A percentile compares a stretch with the other conserved stretches of the same genome.
Evolutionary conservation across 2,888 invertebrate species (phyloP).

Genomic region (Pinctada fucata): DNA sequence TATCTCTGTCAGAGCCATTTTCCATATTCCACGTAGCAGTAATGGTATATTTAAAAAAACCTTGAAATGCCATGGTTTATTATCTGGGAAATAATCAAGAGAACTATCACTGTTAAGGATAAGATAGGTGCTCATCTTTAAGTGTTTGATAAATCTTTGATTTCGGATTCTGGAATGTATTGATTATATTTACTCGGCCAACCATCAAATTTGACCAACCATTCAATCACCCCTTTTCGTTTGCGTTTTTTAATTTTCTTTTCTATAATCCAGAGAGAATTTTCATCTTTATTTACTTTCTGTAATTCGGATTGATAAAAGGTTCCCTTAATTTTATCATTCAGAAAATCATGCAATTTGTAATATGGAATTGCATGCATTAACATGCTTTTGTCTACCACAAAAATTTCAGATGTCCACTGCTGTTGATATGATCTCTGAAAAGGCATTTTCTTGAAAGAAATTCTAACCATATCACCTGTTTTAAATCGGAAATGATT

Average conservation of each 20-base stretch:
- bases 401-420: constrained; percentile 22
- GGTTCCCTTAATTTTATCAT: constrained; percentile 14
- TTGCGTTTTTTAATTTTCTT: constrained; percentile 39
- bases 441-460: neutral
- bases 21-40: constrained; percentile 26
- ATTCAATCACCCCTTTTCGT: constrained; percentile 36
- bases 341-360: constrained; percentile 17
- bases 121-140: constrained; percentile 3
- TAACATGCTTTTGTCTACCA: constrained; percentile 22
- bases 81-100: constrained; percentile 19
- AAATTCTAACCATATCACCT: constrained; percentile 15
- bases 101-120: constrained; percentile 10
- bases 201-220: constrained; percentile 27
- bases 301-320: constrained; percentile 31
- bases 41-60: constrained; percentile 17
- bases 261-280: constrained; percentile 48
- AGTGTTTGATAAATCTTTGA: constrained; percentile 7
- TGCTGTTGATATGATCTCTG: constrained; percentile 13
- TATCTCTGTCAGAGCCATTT: constrained; percentile 22
- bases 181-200: constrained; percentile 27
- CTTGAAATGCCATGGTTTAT: constrained; percentile 16
- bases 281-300: constrained; percentile 44
- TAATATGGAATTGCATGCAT: too few relatives aligned
- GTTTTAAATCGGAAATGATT: constrained; percentile 11
- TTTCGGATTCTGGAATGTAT: constrained; percentile 1